These are phyloP conservation scores for Perizoma flavofasciatum DNA, from an alignment of 2,888 invertebrate genomes.

Conservation along the genomic window DNA sequence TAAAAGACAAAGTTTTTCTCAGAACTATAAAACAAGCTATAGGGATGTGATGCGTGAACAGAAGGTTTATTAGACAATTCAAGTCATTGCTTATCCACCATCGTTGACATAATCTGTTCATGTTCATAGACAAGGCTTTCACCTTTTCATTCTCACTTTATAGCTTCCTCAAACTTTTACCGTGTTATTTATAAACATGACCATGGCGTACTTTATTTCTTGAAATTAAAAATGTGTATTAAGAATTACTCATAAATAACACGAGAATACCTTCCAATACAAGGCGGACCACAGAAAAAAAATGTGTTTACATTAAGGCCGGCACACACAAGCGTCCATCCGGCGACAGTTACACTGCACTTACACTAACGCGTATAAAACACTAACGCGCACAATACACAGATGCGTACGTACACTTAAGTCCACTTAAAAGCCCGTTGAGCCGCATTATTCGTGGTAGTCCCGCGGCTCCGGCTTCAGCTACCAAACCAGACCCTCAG, in stretches of 20 bases:
- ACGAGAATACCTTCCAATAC: background rate
- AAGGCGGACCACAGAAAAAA: slow-evolving; percentile 10
- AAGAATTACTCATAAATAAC: no score
- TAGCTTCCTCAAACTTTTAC: no score
- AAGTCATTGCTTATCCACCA: background rate
- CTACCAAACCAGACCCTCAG: slow-evolving; percentile 83
- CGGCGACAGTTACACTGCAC: slow-evolving; percentile 17
- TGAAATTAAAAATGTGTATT: no score
- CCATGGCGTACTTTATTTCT: no score
- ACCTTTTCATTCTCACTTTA: no score
- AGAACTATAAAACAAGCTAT: slow-evolving; percentile 3
- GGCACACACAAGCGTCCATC: slow-evolving; percentile 13
- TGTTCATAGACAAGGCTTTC: background rate
- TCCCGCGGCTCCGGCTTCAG: slow-evolving; percentile 85
- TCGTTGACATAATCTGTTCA: background rate
- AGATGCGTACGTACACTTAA: slow-evolving; percentile 44
- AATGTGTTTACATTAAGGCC: slow-evolving; percentile 32
- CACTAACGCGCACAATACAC: slow-evolving; percentile 34
- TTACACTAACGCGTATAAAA: slow-evolving; percentile 44
- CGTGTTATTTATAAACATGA: no score
- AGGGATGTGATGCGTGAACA: background rate
- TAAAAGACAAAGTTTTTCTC: background rate
- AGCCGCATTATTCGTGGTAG: slow-evolving; percentile 84
- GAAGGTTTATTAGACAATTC: background rate
- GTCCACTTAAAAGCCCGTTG: slow-evolving; percentile 78